phyloP scores from a whole-genome alignment of 2,888 invertebrate species.

The Ditula angustiorana region DNA sequence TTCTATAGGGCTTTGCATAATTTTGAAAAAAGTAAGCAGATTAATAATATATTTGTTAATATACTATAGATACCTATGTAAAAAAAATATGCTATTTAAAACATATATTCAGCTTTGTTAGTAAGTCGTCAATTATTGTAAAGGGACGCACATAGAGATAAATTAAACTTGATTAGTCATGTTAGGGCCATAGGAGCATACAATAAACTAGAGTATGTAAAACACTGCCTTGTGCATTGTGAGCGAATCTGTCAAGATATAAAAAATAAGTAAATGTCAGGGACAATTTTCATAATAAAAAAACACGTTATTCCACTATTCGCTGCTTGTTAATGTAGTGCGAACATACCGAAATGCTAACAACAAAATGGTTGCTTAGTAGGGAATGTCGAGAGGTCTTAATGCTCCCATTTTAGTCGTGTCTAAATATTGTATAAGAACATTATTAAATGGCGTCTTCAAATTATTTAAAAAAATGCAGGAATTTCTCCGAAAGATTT shows the following conservation, averaged over 20 bases:
- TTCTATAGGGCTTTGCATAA: no score
- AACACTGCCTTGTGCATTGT: not conserved
- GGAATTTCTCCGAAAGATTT: no score
- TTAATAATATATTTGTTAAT: no score
- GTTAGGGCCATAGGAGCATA: not conserved
- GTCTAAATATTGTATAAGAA: not conserved
- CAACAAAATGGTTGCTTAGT: not conserved
- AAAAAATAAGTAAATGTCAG: slow-evolving; percentile 1
- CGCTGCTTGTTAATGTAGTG: not conserved
- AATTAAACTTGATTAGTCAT: no score
- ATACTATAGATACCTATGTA: no score
- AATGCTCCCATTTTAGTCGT: not conserved
- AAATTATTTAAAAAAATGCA: no score
- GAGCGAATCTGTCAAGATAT: not conserved
- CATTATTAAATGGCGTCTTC: no score
- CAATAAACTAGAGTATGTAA: not conserved
- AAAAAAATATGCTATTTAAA: no score
- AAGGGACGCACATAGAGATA: no score
- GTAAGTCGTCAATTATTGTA: no score
- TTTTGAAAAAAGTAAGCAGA: no score
- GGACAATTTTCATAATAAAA: not conserved
- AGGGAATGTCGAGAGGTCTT: not conserved
- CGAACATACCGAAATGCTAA: not conserved
- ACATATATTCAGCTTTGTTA: no score
- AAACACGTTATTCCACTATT: not conserved